phyloP scores from a whole-genome alignment of 2,113 vertebrate genomes.

The Uria aalge region DNA sequence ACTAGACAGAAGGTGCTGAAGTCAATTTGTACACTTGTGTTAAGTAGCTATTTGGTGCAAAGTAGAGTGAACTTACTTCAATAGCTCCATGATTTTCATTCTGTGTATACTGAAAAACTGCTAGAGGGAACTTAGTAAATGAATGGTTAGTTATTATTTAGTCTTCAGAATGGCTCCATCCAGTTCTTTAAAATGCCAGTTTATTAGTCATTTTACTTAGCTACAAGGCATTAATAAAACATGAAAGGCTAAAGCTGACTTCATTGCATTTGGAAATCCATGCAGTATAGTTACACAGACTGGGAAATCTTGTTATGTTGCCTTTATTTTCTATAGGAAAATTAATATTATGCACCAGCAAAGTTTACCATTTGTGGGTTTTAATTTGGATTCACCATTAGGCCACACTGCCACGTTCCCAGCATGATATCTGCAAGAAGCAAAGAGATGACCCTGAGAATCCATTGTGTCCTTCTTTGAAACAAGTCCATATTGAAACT shows the following conservation, averaged over 20 bases:
- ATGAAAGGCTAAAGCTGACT: conserved; percentile 33
- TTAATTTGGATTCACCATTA: background rate
- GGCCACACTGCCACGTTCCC: background rate
- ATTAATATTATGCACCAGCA: background rate
- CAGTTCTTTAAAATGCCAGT: conserved; percentile 18
- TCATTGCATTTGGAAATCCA: conserved; percentile 15
- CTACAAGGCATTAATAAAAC: conserved; percentile 49
- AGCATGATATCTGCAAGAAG: background rate
- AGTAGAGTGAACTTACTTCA: background rate
- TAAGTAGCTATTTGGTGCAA: background rate
- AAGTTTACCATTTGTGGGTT: background rate
- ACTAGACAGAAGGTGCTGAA: background rate
- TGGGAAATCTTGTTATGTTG: background rate
- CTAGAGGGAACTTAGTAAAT: background rate
- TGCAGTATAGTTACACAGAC: background rate
- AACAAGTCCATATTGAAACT: background rate
- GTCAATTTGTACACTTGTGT: background rate
- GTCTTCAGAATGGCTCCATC: conserved; percentile 22
- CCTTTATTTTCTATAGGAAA: background rate
- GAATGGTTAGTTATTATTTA: conserved; percentile 25
- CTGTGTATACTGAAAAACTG: background rate
- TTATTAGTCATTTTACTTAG: conserved; percentile 58
- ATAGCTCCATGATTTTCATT: background rate
- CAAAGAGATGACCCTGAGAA: background rate
- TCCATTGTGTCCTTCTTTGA: background rate